Evolutionary conservation across 2,113 vertebrate species (phyloP).

Genomic region (Phodopus roborovskii): DNA sequence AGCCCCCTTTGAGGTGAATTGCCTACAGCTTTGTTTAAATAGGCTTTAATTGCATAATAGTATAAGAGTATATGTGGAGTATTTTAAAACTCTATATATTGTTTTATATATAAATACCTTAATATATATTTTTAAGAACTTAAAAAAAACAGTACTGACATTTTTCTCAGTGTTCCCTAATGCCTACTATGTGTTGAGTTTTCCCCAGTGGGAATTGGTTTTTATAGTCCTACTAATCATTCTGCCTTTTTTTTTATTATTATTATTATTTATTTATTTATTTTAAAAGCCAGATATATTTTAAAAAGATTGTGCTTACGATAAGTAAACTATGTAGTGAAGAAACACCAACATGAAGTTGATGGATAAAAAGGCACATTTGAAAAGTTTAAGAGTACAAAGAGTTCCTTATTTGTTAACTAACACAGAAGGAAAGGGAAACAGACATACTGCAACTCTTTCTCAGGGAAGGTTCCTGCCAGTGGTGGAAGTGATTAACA

Average conservation of each 20-base stretch:
- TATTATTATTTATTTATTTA: too few species aligned
- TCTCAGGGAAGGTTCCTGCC: constrained; percentile 68
- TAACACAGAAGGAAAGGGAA: background rate
- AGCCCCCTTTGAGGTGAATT: constrained; percentile 89
- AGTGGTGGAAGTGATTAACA: background rate
- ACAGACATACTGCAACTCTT: constrained; percentile 50
- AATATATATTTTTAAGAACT: background rate
- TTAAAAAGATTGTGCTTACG: constrained; percentile 67
- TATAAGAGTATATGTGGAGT: background rate
- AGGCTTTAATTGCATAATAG: constrained; percentile 14
- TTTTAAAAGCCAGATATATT: constrained; percentile 78
- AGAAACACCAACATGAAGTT: constrained; percentile 20
- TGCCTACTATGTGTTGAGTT: background rate
- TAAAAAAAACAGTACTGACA: background rate
- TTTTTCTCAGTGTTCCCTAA: constrained; percentile 22
- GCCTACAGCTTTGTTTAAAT: constrained; percentile 39
- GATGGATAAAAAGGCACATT: constrained; percentile 80
- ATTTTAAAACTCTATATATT: constrained; percentile 22
- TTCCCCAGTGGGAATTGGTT: background rate
- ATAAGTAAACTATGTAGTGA: constrained; percentile 58
- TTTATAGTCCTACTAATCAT: background rate
- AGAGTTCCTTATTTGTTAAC: constrained; percentile 46
- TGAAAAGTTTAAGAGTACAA: constrained; percentile 58
- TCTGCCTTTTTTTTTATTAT: background rate
- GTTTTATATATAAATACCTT: constrained; percentile 31